Base-by-base conservation (phyloP, 2,113 vertebrate species). In the Paradisaea rubra region DNA sequence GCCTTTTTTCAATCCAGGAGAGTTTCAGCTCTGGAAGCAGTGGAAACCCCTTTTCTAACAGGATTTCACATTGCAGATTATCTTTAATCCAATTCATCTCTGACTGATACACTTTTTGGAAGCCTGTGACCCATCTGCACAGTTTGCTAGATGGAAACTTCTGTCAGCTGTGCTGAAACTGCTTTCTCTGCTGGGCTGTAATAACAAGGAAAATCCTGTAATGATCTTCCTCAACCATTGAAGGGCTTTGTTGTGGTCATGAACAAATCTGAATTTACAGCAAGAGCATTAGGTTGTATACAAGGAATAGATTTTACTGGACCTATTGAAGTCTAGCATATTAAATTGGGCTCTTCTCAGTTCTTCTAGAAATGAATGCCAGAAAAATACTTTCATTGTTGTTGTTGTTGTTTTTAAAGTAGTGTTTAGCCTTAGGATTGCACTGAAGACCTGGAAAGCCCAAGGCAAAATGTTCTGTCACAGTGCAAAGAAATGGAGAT, bases 121-220 rank as follows among this genome's bases (percentile, higher is more conserved):
- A 94, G 85, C 72, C 89, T 89, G 84, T 95, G 76, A 66, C 73
- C 80, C 82, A 94, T 91, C 78, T 88, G 91, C 60, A 91, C 74
- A 64, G 45, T 64, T 81, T 72, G 44, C 50, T 93, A 41, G 72
- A 70, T 88, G 76, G 64, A 91, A 95, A 84, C 23, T 87, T 71
- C 72, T 80, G 68, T 95, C 92, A 92, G 86, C 89, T 94, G 87
- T n/a, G 49, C 68, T 83, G 87, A 95, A 94, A 89, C 61, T 0
- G 8, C 84, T 92, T 89, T 88, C 91, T 93, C 68, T 92, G 65
- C 64, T 93, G 92, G 81, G 41, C 95, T 92, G 53, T 74, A 94
- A 92, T 81, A 95, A 91, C 86, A 93, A 91, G 94, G 77, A 69
- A 95, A 96, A 96, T 94, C 86, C 93, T 95, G 95, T 96, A 90